Evolutionary conservation across 92 coral and sea anemone species (phyloP), one percentile per base, ranked within the genome.

Genomic region (Palythoa caribaeorum): DNA sequence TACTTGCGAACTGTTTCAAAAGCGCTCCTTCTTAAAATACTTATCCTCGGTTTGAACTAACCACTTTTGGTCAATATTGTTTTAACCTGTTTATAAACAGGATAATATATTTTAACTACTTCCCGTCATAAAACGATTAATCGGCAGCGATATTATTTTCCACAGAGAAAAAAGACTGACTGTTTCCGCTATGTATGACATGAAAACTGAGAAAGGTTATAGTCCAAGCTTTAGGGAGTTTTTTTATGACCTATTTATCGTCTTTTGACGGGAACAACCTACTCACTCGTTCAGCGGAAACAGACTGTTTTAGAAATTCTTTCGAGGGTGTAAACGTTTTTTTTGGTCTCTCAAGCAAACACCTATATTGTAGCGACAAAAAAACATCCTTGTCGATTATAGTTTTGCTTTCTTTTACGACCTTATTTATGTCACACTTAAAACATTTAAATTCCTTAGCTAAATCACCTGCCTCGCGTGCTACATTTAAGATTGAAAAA

Each of bases 41-140:
- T 63, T 21, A 17, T 4, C 35, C 21, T 10, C 9, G 9, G 20
- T 15, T n/a, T 16, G 37, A 63, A n/a, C 28, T 1, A n/a, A 2
- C 19, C 20, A 17, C n/a, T 17, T 17, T 63, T 63, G 70, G 70
- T 63, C 70, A 17, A 63, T 63, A 35, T 63, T 17, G 50, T 44
- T 63, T 63, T 19, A 16, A 3, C 70, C 36, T 63, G 70, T 63
- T 63, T 63, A n/a, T 35, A 63, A n/a, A 63, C 70, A 63, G 70
- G 70, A 63, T 63, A 63, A 63, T n/a, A 63, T 63, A 17, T 9
- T 63, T 63, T 63, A 63, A 63, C 28, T 63, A n/a, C 70, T 63
- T 63, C 70, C 70, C 70, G 28, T 63, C 70, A 63, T 63, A 63
- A 63, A 63, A 63, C 37, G 20, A 20, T 63, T 63, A 63, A 63